A percentile compares a stretch with the other conserved stretches of the same genome.
These are phyloP conservation scores for Leptopilina boulardi DNA, from an alignment of 1,140 invertebrate species.

Conservation along the genomic window DNA sequence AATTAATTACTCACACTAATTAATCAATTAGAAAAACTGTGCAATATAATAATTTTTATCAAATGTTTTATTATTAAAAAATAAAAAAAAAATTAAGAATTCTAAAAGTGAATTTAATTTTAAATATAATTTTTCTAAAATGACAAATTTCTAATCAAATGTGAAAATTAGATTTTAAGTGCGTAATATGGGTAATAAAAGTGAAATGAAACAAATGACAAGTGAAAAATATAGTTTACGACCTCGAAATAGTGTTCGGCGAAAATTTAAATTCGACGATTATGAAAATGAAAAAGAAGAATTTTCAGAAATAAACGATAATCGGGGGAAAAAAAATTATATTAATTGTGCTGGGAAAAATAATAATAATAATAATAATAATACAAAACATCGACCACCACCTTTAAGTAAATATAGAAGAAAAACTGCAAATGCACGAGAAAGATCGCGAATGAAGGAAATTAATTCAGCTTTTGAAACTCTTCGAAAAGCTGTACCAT, in stretches of 20 bases:
- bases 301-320: slow-evolving; percentile 17
- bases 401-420: slow-evolving; percentile 92
- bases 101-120: too few species aligned
- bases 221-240: slow-evolving; percentile 40
- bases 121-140: too few species aligned
- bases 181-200: slow-evolving; percentile 3
- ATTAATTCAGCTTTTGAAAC: slow-evolving; percentile 92
- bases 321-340: slow-evolving; percentile 27
- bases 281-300: slow-evolving; percentile 14
- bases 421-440: slow-evolving; percentile 92
- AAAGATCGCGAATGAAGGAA: slow-evolving; percentile 90
- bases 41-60: too few species aligned
- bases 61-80: too few species aligned
- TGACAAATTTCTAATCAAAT: background rate
- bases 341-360: slow-evolving; percentile 43
- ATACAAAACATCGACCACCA: slow-evolving; percentile 84
- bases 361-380: too few species aligned
- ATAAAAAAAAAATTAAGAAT: background rate
- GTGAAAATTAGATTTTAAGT: background rate
- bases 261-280: slow-evolving; percentile 15
- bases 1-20: background rate
- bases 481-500: slow-evolving; percentile 85
- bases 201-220: slow-evolving; percentile 1
- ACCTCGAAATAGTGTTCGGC: background rate
- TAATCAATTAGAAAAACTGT: background rate